Evolutionary conservation across 2,113 vertebrate genomes (phyloP).

Genomic region (Delphinus delphis): DNA sequence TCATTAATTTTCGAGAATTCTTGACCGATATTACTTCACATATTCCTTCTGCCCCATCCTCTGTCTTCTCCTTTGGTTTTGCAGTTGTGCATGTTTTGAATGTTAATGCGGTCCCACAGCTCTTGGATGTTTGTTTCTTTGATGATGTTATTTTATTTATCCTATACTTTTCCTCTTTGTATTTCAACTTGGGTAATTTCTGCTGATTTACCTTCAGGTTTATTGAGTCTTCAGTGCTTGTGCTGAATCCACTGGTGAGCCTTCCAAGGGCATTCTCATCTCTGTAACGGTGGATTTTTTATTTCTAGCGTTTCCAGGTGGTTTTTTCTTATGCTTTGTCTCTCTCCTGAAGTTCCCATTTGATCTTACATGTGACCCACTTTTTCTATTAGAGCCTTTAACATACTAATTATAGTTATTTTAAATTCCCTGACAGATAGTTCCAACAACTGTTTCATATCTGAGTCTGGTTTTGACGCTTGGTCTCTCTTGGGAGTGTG

Average conservation of each 20-base stretch:
- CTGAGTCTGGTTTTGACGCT: background rate
- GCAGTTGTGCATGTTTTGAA: fast-evolving
- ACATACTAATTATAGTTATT: background rate
- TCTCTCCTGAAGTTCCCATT: background rate
- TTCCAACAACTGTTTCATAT: background rate
- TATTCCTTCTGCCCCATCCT: background rate
- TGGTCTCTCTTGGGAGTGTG: background rate
- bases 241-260: background rate
- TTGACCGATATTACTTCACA: fast-evolving
- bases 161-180: background rate
- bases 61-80: too few species aligned
- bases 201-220: background rate
- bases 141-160: too few species aligned
- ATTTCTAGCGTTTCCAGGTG: background rate
- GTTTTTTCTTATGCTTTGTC: background rate
- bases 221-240: background rate
- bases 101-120: background rate
- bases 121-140: background rate
- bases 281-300: background rate
- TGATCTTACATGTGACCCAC: background rate
- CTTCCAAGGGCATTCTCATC: background rate
- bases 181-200: background rate
- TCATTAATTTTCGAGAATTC: background rate
- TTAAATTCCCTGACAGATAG: background rate
- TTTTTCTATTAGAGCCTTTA: conserved; percentile 15